Conservation (phyloP, 92 coral and sea anemone genomes). For the Epizoanthus scotinus region DNA sequence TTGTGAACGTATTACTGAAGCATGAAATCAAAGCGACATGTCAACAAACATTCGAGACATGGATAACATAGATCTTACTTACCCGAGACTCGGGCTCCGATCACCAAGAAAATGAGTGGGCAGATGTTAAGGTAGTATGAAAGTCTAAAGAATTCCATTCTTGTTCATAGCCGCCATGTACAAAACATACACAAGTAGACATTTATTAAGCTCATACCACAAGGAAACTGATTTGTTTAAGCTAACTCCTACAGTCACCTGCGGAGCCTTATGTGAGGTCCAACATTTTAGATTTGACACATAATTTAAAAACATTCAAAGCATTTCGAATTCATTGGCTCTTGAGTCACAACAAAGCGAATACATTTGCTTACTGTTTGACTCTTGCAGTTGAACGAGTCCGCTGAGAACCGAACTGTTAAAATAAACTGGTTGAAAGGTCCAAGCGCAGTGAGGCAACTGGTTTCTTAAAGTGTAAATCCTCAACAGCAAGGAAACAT, state of each 20-base stretch:
- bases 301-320: not conserved
- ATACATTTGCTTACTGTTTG: too few species aligned
- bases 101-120: not conserved
- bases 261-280: not conserved
- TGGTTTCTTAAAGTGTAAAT: too few species aligned
- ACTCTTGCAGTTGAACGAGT: too few species aligned
- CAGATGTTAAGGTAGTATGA: not conserved
- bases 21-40: not conserved
- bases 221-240: not conserved
- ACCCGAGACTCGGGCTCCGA: not conserved
- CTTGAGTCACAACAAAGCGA: not conserved
- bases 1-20: not conserved
- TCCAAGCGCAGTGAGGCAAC: too few species aligned
- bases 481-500: too few species aligned
- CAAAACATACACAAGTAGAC: not conserved
- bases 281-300: constrained; percentile 3
- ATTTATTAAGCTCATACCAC: not conserved
- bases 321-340: not conserved
- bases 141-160: not conserved
- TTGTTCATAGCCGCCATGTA: not conserved
- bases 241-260: not conserved
- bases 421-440: too few species aligned
- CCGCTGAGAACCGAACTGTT: too few species aligned
- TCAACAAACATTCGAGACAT: not conserved
- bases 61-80: not conserved